Evolutionary conservation across 1,140 invertebrate genomes (phyloP), one percentile per base, ranked within the genome.

Genomic region (Odontomachus brunneus): DNA sequence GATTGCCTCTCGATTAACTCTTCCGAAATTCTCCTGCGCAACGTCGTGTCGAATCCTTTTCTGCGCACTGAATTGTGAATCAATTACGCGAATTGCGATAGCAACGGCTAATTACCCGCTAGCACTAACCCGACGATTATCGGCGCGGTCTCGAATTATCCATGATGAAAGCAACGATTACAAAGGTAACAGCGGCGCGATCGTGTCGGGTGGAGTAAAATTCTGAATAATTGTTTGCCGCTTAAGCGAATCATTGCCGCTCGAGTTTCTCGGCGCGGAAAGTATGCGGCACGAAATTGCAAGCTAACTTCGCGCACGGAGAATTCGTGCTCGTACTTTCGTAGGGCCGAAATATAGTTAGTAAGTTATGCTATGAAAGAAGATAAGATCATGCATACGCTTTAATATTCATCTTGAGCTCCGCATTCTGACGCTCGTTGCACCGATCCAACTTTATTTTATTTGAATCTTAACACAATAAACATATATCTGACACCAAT

Each of bases 111-210:
- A 69, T 80, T 71, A 69, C 26, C 49, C 38, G 62, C 63, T 4
- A 44, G 9, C 38, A 7, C 38, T 44, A 44, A 71, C 26, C n/a
- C 9, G 24, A 57, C 24, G 17, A 26, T 80, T 80, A 71, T 48
- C 33, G 67, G 33, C 33, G 26, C 38, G 55, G 63, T 26, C 19
- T n/a, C n/a, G 15, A 53, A 80, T 80, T 80, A 80, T 71, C 14
- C 3, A 57, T 69, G 63, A 59, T 19, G 65, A 57, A 80, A 69
- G 9, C 65, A 48, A 26, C 33, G 22, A 55, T 19, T 19, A 55
- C 19, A 19, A 19, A 55, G 53, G 24, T 11, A 15, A 19, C 44
- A 14, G 12, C 72, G 17, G n/a, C 2, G 19, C 29, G 7, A 57
- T 57, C 53, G 44, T 38, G 53, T 57, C 14, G 15, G 60, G 15